A percentile compares a stretch with the other conserved stretches of the same genome.
Evolutionary conservation across 1,140 invertebrate species (phyloP).

Genomic region (Procambarus clarkii): DNA sequence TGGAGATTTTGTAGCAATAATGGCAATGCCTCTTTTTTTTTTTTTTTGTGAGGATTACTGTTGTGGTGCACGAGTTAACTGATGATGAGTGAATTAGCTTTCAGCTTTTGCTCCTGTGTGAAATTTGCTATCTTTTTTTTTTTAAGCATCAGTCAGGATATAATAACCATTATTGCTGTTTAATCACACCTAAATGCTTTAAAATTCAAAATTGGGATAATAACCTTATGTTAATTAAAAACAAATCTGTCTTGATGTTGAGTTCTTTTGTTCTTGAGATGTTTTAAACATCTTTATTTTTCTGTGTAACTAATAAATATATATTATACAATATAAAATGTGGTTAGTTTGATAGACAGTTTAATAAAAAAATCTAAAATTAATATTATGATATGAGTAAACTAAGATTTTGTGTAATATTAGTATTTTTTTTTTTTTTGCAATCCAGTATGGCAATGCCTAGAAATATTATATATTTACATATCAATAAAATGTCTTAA

Average conservation of each 20-base stretch:
- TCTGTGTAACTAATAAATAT: not conserved
- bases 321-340: not conserved
- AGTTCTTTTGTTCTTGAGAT: not conserved
- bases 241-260: slow-evolving; percentile 2
- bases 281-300: not conserved
- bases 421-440: not conserved
- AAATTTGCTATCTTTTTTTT: not conserved
- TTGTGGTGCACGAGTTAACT: no score
- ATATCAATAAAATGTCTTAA: not conserved
- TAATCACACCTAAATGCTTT: slow-evolving; percentile 28
- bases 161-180: slow-evolving; percentile 43
- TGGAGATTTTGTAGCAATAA: slow-evolving; percentile 39
- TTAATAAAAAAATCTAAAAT: not conserved
- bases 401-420: not conserved
- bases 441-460: not conserved
- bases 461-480: not conserved
- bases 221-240: slow-evolving; percentile 18
- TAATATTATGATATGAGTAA: not conserved
- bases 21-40: not conserved
- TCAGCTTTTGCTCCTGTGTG: not conserved
- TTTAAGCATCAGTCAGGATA: not conserved
- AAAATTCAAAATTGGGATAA: slow-evolving; percentile 34
- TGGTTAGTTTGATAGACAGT: not conserved
- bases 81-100: no score
- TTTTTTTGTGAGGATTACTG: no score